Evolutionary conservation across 2,113 vertebrate genomes (phyloP).

Genomic region (Sakesphorus luctuosus): DNA sequence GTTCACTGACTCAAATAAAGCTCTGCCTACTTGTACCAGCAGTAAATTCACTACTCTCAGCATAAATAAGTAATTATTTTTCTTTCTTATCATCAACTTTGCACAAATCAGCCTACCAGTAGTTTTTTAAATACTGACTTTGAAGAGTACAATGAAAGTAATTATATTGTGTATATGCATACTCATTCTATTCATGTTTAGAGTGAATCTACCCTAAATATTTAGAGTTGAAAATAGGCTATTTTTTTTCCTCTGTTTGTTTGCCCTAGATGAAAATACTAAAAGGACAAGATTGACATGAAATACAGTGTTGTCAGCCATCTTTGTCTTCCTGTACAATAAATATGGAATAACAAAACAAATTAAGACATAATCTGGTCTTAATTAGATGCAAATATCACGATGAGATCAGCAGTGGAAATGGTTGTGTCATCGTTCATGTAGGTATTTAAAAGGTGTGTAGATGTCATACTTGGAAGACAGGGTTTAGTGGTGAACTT

Average conservation of each 20-base stretch:
- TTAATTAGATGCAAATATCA: neutral
- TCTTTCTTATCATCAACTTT: neutral
- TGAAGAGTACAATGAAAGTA: neutral
- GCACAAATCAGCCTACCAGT: neutral
- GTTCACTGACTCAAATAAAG: slow-evolving; percentile 3
- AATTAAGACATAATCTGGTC: neutral
- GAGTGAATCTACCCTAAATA: neutral
- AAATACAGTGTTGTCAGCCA: neutral
- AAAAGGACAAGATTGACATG: neutral
- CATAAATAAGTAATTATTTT: neutral
- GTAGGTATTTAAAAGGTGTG: neutral
- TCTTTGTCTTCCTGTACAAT: neutral
- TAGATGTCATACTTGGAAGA: neutral
- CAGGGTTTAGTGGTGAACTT: neutral
- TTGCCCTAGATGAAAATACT: neutral
- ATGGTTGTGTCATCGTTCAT: neutral
- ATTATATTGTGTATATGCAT: neutral
- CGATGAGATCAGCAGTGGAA: neutral
- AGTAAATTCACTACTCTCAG: neutral
- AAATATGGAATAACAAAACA: neutral
- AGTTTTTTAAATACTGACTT: neutral
- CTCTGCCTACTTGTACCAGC: neutral
- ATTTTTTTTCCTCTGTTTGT: neutral
- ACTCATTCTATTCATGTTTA: neutral
- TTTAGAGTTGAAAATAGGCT: neutral